These are phyloP conservation scores for Sciurus carolinensis DNA, from an alignment of 2,797 vertebrate genomes.

Conservation along the genomic window DNA sequence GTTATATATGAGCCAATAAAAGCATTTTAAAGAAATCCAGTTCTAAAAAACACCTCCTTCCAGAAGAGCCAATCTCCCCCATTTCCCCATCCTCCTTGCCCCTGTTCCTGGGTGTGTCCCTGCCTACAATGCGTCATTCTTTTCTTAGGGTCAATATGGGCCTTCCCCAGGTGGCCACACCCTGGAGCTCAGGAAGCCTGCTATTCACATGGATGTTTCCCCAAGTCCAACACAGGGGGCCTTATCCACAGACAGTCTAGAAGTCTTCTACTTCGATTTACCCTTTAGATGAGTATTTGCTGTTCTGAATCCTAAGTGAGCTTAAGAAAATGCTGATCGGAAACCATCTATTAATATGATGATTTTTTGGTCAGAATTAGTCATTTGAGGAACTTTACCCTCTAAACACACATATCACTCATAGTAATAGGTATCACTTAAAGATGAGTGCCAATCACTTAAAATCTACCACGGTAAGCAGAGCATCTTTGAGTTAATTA, in stretches of 20 bases:
- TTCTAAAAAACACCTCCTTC: background rate
- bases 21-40: background rate
- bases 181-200: background rate
- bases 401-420: background rate
- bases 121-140: background rate
- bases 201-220: background rate
- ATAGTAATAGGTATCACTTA: background rate
- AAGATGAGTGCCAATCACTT: background rate
- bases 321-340: background rate
- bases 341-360: background rate
- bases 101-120: background rate
- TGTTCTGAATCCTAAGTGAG: background rate
- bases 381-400: background rate
- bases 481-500: background rate
- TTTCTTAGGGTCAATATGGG: background rate
- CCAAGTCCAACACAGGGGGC: background rate
- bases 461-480: background rate
- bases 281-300: background rate
- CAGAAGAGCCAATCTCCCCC: background rate
- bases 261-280: background rate
- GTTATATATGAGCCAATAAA: no score
- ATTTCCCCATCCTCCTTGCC: background rate
- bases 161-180: background rate
- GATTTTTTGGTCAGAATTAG: background rate
- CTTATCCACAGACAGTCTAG: background rate